Conservation (phyloP, 2,797 vertebrate genomes). For the Hippocampus kuda region DNA sequence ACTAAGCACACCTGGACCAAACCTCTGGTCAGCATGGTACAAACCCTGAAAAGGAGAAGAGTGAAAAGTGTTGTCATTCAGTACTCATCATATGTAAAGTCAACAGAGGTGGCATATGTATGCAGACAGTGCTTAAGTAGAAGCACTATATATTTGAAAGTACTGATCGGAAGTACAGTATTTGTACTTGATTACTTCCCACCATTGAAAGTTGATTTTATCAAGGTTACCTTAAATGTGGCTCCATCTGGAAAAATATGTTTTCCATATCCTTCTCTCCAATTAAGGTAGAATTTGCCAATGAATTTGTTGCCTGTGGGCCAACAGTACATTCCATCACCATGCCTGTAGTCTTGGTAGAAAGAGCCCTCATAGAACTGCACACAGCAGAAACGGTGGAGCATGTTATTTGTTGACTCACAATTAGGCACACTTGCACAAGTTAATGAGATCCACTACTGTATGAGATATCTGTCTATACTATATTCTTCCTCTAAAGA, state of each 20-base stretch:
- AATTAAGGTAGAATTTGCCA: constrained; percentile 79
- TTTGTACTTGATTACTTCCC: too few relatives aligned
- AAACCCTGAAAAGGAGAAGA: constrained; percentile 67
- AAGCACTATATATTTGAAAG: too few relatives aligned
- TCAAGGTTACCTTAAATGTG: constrained; percentile 67
- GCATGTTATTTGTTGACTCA: too few relatives aligned
- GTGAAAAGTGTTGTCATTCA: not conserved
- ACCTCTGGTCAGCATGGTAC: constrained; percentile 68
- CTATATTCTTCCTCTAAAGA: too few relatives aligned
- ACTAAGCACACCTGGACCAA: constrained; percentile 75
- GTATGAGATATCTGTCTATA: too few relatives aligned
- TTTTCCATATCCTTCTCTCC: constrained; percentile 75
- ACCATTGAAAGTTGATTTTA: too few relatives aligned
- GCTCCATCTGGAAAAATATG: constrained; percentile 60
- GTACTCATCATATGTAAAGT: not conserved
- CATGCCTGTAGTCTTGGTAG: constrained; percentile 76
- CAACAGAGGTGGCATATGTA: not conserved
- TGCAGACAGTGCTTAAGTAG: too few relatives aligned
- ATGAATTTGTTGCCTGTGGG: constrained; percentile 72
- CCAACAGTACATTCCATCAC: constrained; percentile 71
- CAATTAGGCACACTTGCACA: too few relatives aligned
- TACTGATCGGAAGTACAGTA: too few relatives aligned
- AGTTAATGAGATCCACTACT: too few relatives aligned
- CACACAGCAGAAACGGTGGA: not conserved
- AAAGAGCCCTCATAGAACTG: constrained; percentile 76